Conservation (phyloP, 1,140 invertebrate genomes). For the Ips nitidus region DNA sequence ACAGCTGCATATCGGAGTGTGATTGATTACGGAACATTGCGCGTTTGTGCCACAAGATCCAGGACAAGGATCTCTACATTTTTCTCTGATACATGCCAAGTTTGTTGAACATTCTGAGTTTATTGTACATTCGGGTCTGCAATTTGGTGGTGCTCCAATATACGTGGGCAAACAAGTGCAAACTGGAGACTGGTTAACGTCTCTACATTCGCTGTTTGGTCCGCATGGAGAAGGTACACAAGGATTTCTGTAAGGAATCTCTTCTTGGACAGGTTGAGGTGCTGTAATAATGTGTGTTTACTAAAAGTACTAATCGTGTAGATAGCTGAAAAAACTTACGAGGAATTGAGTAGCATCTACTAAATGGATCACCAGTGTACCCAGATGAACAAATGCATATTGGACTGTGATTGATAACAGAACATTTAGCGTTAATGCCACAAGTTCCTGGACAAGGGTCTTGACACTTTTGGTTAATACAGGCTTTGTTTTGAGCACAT, state of each 20-base stretch:
- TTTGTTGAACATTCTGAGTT: conserved; percentile 69
- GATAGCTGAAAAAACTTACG: conserved; percentile 50
- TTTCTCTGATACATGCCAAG: conserved; percentile 66
- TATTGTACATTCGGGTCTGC: conserved; percentile 68
- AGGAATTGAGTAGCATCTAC: conserved; percentile 55
- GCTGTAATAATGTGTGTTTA: conserved; percentile 33
- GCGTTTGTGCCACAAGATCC: conserved; percentile 72
- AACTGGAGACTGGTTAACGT: conserved; percentile 57
- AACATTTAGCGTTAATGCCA: conserved; percentile 65
- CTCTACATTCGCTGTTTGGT: conserved; percentile 62
- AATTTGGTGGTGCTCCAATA: conserved; percentile 48
- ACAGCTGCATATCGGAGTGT: conserved; percentile 69
- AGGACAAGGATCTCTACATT: conserved; percentile 70
- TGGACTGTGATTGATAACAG: conserved; percentile 66
- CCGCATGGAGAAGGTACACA: conserved; percentile 67
- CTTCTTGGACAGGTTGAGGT: conserved; percentile 41
- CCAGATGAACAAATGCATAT: conserved; percentile 62
- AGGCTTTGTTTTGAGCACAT: conserved; percentile 71
- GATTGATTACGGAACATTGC: conserved; percentile 68
- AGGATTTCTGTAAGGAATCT: conserved; percentile 52
- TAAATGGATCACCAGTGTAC: conserved; percentile 62
- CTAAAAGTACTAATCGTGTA: not conserved
- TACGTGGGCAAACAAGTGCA: conserved; percentile 60
- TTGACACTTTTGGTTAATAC: conserved; percentile 74
- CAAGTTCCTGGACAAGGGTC: conserved; percentile 71